Conservation (phyloP, 2,113 vertebrate genomes). For the Saguinus midas region DNA sequence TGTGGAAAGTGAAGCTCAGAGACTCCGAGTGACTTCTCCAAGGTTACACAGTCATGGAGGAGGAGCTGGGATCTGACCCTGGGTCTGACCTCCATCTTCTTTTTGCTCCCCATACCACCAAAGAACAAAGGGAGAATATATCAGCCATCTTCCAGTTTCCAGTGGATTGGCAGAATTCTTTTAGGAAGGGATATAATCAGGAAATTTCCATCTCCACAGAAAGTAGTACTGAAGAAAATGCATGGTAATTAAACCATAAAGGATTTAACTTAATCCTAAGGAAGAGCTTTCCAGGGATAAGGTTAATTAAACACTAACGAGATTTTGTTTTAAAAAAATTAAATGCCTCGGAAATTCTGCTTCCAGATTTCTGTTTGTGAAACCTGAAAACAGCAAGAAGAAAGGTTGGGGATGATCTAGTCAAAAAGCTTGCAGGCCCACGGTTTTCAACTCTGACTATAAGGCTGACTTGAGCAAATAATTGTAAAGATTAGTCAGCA, state of each 20-base stretch:
- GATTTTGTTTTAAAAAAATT: conserved; percentile 10
- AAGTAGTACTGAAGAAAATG: conserved; percentile 50
- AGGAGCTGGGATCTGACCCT: background rate
- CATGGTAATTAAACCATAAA: conserved; percentile 56
- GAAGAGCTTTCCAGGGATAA: conserved; percentile 52
- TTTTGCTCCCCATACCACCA: background rate
- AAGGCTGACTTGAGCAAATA: background rate
- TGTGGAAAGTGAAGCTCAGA: background rate
- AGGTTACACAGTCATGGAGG: background rate
- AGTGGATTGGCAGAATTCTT: background rate
- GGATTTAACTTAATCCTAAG: conserved; percentile 69
- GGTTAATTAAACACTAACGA: conserved; percentile 67
- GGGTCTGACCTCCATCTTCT: background rate
- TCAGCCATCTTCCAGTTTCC: background rate
- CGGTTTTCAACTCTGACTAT: background rate
- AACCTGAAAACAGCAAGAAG: conserved; percentile 15
- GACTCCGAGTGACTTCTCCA: background rate
- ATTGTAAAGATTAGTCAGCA: background rate
- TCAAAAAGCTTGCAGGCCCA: background rate
- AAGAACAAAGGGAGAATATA: background rate
- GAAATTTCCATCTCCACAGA: conserved; percentile 41
- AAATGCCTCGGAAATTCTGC: conserved; percentile 12
- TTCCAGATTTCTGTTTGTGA: conserved; percentile 34
- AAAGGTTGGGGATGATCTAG: background rate
- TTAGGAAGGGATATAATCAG: conserved; percentile 19